Base-by-base conservation (phyloP, 2,113 vertebrate species). In the Perca fluviatilis region DNA sequence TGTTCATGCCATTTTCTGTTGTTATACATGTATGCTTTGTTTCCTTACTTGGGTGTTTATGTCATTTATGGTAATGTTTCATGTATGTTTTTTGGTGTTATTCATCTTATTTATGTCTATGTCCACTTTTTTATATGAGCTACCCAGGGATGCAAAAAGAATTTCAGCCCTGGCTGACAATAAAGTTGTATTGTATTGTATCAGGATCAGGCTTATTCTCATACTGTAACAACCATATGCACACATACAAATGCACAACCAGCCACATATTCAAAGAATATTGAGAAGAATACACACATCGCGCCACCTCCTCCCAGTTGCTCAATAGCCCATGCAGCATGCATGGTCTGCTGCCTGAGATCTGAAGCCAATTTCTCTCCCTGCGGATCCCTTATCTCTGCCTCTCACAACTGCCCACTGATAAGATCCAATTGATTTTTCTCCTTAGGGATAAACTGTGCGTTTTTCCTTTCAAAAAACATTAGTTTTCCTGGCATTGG, bases 401-500 rank as follows among this genome's bases (percentile, higher is more conserved):
- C 62, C 77, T 92, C 79, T 92, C 92, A 88, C 85, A 89, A 86
- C 86, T 74, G 74, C 77, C 85, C 65, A 46, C 82, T 70, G 92
- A 94, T 92, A 93, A 90, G 84, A 92, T 91, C 72, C 72, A 68
- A 88, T 85, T 82, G 84, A 86, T 90, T 82, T 80, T 87, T 72
- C 84, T 82, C 79, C 84, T 77, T 30, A 25, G 78, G 80, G 85
- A 72, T 88, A 86, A 91, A 89, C 64, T 80, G 46, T 85, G 56
- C 81, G 57, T 63, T 79, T 90, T 86, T 79, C 62, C 43, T 74
- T 66, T 75, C 79, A 58, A 87, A 78, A 88, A 76, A 84, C 60
- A 82, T 87, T 65, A 80, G 82, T 57, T 80, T 61, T 71, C 36
- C 74, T 82, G 82, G 74, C 67, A 78, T n/a, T 53, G 74, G 83